phyloP scores from a whole-genome alignment of 53 echinoderm and acorn worm genomes.

The Glandiceps talaboti region DNA sequence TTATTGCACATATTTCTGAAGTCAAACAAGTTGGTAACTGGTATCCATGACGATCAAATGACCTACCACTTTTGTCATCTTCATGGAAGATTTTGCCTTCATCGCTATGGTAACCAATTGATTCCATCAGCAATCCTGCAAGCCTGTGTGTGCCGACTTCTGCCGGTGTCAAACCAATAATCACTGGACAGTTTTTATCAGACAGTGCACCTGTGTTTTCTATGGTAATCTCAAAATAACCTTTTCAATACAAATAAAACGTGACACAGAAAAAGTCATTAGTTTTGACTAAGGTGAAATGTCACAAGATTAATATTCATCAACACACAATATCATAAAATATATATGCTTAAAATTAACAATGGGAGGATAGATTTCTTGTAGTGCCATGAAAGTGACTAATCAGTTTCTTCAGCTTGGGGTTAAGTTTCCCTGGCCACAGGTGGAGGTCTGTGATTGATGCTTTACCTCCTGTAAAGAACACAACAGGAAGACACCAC shows the following conservation, averaged over 20 bases:
- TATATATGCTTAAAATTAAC: neutral
- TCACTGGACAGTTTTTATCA: conserved; percentile 39
- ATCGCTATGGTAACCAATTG: conserved; percentile 54
- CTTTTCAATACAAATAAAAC: neutral
- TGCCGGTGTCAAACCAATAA: conserved; percentile 70
- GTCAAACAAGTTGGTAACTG: too few species aligned
- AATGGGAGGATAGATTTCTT: neutral
- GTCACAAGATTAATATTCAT: too few species aligned
- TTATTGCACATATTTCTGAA: too few species aligned
- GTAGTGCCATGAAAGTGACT: too few species aligned
- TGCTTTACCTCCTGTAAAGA: too few species aligned
- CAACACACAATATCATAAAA: too few species aligned
- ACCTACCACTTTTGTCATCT: neutral
- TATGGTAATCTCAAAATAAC: conserved; percentile 65
- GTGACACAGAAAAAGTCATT: neutral
- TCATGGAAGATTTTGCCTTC: conserved; percentile 45
- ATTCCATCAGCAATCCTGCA: conserved; percentile 49
- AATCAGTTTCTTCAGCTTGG: too few species aligned
- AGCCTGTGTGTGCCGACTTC: conserved; percentile 8
- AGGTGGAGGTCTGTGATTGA: too few species aligned
- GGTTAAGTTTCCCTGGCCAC: too few species aligned
- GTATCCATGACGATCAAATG: too few species aligned
- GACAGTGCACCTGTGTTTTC: conserved; percentile 47
- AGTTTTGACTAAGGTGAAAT: too few species aligned
- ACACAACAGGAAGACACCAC: too few species aligned